Evolutionary conservation across 1,140 invertebrate genomes (phyloP), one percentile per base, ranked within the genome.

Genomic region (Drosophila murphyi): DNA sequence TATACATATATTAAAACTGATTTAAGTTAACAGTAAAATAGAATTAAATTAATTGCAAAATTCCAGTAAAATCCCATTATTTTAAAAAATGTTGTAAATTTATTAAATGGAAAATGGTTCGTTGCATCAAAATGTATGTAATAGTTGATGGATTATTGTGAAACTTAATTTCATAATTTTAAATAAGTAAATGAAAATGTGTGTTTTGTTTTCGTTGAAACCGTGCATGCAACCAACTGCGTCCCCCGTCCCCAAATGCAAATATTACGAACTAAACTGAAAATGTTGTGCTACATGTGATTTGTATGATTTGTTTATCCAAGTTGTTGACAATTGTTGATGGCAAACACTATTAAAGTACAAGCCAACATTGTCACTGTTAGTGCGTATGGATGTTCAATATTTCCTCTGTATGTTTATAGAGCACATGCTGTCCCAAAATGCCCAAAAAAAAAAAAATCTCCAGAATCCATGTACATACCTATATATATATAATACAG

Each of bases 331-430:
- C 8, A 57, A 57, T 51, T 57, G 37, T 57, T 57, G 54, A 68
- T 51, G n/a, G 34, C 59, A 61, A 57, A 35, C 35, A 6, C 45
- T 31, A 32, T 20, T 41, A n/a, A 12, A 52, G 28, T 43, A 37
- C 8, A 57, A 65, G 43, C 12, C 32, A 54, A 60, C 7, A 37
- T 69, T 69, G 51, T 67, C 35, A 60, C 56, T 34, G 47, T 61
- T 65, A 37, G 37, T 64, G 39, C 62, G 70, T 62, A 69, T 87
- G 72, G 79, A 51, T 79, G 76, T 76, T 86, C 51, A 39, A 78
- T 73, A 82, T 87, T 64, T 76, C 63, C 63, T 72, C 47, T 67
- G 71, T 64, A 73, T 72, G 29, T 54, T 56, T 55, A 73, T 88
- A 80, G 67, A 88, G 76, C 83, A 88, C 83, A 35, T 60, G 60